These are phyloP conservation scores for Euwallacea similis DNA, from an alignment of 1,140 invertebrate genomes.

Conservation along the genomic window DNA sequence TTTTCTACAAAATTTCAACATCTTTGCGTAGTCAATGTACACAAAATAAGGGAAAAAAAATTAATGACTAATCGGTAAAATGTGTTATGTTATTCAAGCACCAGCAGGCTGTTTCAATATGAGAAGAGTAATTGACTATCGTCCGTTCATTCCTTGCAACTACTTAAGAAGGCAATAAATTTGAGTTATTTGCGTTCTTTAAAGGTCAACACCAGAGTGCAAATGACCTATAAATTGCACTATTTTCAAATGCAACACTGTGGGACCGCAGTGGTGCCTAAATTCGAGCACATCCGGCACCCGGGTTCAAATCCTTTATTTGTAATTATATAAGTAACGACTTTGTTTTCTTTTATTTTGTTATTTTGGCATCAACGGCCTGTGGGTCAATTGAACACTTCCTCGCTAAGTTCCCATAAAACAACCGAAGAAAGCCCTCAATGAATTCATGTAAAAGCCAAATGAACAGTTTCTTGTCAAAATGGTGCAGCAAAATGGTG, in stretches of 20 bases:
- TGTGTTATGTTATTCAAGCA: too few relatives aligned
- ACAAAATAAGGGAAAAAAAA: too few relatives aligned
- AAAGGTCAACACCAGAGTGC: slow-evolving; percentile 36
- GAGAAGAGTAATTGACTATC: slow-evolving; percentile 20
- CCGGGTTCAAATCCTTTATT: slow-evolving; percentile 37
- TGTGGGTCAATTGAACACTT: slow-evolving; percentile 38
- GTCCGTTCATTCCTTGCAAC: slow-evolving; percentile 23
- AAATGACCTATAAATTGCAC: slow-evolving; percentile 40
- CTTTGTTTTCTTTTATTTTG: slow-evolving; percentile 31
- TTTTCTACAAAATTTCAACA: too few relatives aligned
- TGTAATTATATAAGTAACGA: slow-evolving; percentile 41
- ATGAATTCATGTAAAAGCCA: too few relatives aligned
- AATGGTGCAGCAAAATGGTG: too few relatives aligned
- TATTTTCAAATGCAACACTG: slow-evolving; percentile 37
- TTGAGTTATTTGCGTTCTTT: slow-evolving; percentile 38
- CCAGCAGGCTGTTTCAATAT: not conserved
- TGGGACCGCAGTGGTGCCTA: slow-evolving; percentile 36
- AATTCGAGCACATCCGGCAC: slow-evolving; percentile 38
- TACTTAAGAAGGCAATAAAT: slow-evolving; percentile 37
- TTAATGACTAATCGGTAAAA: too few relatives aligned
- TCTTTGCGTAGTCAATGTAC: too few relatives aligned
- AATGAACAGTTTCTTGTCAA: too few relatives aligned
- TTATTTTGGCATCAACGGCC: slow-evolving; percentile 27
- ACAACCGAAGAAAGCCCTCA: too few relatives aligned
- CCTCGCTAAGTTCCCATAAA: slow-evolving; percentile 12